phyloP scores from a whole-genome alignment of 2,113 vertebrate genomes.

The Balaeniceps rex region DNA sequence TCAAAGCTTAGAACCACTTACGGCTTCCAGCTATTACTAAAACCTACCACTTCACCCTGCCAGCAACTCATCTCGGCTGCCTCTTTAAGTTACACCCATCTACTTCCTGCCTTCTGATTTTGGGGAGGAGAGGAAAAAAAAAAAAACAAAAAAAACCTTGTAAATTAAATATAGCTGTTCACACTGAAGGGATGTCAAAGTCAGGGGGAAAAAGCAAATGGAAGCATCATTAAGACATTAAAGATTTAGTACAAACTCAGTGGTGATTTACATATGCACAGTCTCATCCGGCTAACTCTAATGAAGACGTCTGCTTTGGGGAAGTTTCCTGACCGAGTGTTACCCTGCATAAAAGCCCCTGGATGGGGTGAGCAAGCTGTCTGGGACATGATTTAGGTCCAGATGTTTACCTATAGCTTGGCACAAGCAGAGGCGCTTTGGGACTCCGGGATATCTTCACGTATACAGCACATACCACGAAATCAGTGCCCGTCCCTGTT shows the following conservation, averaged over 20 bases:
- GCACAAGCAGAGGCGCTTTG: neutral
- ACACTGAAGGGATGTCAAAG: neutral
- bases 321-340: neutral
- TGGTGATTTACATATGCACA: neutral
- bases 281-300: neutral
- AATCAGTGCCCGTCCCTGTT: neutral
- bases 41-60: conserved; percentile 55
- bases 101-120: conserved; percentile 45
- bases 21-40: conserved; percentile 72
- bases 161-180: conserved; percentile 50
- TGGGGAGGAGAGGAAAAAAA: neutral
- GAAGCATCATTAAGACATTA: conserved; percentile 21
- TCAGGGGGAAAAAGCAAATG: neutral
- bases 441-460: neutral
- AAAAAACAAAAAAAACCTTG: neutral
- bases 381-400: neutral
- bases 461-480: accelerated
- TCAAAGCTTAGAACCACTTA: conserved; percentile 75
- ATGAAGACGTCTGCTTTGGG: neutral
- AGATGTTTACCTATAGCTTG: neutral
- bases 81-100: conserved; percentile 44
- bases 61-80: conserved; percentile 56
- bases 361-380: neutral
- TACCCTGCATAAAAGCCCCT: neutral
- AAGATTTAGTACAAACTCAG: neutral